Percentiles rank a stretch among this genome's conserved stretches.
Evolutionary conservation across 2,797 vertebrate genomes (phyloP).

Genomic region (Coluber constrictor): DNA sequence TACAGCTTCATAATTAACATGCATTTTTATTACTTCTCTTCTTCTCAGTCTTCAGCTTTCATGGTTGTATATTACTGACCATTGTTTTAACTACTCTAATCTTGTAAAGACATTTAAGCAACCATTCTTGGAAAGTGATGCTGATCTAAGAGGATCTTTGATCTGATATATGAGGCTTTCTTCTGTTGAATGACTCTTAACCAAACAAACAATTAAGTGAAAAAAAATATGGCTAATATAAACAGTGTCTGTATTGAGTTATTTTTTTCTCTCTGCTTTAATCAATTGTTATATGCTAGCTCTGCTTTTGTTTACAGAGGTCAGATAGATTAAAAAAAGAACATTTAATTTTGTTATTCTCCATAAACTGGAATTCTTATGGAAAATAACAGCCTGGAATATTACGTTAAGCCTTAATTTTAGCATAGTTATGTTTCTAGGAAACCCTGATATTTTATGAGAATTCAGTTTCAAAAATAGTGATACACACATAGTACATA

Average conservation of each 20-base stretch:
- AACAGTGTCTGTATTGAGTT: not conserved
- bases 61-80: not conserved
- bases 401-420: not conserved
- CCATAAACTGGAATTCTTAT: not conserved
- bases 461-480: constrained; percentile 52
- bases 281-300: not conserved
- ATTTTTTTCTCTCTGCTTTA: not conserved
- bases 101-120: not conserved
- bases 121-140: not conserved
- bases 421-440: constrained; percentile 43
- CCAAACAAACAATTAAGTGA: not conserved
- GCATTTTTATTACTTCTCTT: not conserved
- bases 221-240: not conserved
- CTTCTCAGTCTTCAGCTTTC: not conserved
- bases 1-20: not conserved
- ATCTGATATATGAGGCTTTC: not conserved
- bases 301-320: not conserved
- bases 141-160: not conserved
- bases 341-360: not conserved
- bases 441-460: constrained; percentile 56
- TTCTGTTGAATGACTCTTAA: not conserved
- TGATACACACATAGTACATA: not conserved
- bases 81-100: not conserved
- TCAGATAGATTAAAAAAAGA: not conserved
- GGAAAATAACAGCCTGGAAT: not conserved